phyloP scores from a whole-genome alignment of 2,113 vertebrate genomes.

The Phocoena sinus region DNA sequence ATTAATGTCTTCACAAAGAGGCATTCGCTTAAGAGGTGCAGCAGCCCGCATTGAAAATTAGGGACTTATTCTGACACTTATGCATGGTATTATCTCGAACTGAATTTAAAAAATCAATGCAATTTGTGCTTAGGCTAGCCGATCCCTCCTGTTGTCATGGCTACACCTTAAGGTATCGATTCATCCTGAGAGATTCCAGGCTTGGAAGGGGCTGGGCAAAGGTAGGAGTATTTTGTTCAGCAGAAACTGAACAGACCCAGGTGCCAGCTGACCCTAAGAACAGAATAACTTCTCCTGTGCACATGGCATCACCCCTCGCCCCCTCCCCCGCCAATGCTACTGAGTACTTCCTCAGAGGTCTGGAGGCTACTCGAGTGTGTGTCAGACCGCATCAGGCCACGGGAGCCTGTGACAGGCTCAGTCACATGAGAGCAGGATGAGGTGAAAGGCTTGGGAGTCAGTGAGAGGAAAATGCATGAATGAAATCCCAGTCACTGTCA shows the following conservation, averaged over 20 bases:
- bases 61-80: conserved; percentile 59
- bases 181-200: conserved; percentile 68
- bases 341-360: not conserved
- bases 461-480: not conserved
- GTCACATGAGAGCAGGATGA: too few species aligned
- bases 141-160: conserved; percentile 78
- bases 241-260: conserved; percentile 59
- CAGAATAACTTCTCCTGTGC: not conserved
- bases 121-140: conserved; percentile 69
- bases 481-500: not conserved
- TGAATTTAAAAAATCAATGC: conserved; percentile 74
- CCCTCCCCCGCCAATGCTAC: not conserved
- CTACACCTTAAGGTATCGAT: conserved; percentile 75
- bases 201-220: conserved; percentile 65
- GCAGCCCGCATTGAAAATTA: not conserved
- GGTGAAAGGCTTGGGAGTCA: not conserved
- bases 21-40: not conserved
- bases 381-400: not conserved
- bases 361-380: not conserved
- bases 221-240: conserved; percentile 65
- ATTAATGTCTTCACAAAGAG: not conserved
- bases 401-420: not conserved
- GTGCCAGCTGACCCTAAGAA: not conserved
- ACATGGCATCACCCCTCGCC: not conserved
- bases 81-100: conserved; percentile 64